Percentiles rank a stretch among this genome's conserved stretches.
Evolutionary conservation across 2,113 vertebrate species (phyloP).

Genomic region (Rhinichthys klamathensis): DNA sequence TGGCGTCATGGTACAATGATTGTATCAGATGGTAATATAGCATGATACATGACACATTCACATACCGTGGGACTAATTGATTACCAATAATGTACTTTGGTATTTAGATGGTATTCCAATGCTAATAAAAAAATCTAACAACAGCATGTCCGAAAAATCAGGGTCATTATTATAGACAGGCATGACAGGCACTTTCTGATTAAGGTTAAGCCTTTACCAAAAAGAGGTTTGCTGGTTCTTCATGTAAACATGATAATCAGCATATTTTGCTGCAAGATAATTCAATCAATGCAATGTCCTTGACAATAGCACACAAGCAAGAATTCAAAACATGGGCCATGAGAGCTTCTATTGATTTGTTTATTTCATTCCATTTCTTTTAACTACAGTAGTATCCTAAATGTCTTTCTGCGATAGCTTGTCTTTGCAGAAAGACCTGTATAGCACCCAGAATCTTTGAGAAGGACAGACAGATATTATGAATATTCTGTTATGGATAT

Average conservation of each 20-base stretch:
- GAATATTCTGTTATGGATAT: too few relatives aligned
- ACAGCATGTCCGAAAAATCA: background rate
- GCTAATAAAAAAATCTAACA: background rate
- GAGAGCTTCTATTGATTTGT: background rate
- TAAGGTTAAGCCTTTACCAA: background rate
- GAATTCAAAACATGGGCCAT: background rate
- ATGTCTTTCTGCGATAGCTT: background rate
- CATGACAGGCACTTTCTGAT: background rate
- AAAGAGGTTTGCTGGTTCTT: background rate
- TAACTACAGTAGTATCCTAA: background rate
- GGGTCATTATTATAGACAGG: background rate
- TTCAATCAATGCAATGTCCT: background rate
- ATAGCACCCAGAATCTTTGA: too few relatives aligned
- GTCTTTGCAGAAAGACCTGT: background rate
- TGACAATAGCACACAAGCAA: background rate
- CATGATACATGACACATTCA: background rate
- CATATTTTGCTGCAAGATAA: background rate
- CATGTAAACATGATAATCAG: background rate
- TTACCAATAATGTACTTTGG: background rate
- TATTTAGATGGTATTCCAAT: background rate
- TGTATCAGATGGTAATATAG: background rate
- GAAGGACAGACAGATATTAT: too few relatives aligned
- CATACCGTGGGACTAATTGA: background rate
- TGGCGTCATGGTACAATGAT: background rate
- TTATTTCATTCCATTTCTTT: background rate